Evolutionary conservation across 2,113 vertebrate genomes (phyloP).

Genomic region (Brachyistius frenatus): DNA sequence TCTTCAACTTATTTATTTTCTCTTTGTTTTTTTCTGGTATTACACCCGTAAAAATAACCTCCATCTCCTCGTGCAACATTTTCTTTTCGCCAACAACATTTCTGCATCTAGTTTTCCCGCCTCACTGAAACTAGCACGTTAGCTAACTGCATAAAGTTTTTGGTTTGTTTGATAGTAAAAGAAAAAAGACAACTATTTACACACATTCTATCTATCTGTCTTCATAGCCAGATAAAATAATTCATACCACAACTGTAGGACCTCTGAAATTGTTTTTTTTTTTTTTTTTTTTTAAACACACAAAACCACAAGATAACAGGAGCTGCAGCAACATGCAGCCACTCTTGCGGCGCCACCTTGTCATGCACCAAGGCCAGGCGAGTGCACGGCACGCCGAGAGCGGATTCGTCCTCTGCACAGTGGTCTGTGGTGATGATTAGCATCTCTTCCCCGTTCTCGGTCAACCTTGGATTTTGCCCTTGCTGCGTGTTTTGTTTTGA

Average conservation of each 20-base stretch:
- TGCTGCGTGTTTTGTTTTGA: conserved; percentile 67
- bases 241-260: background rate
- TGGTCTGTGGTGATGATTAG: conserved; percentile 23
- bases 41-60: no score
- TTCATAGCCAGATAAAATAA: background rate
- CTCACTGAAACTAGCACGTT: background rate
- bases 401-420: background rate
- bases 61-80: no score
- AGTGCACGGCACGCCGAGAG: background rate
- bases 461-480: conserved; percentile 18
- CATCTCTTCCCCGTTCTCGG: conserved; percentile 11
- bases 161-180: background rate
- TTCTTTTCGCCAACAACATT: no score
- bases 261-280: background rate
- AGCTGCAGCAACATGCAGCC: conserved; percentile 7
- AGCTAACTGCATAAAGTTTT: no score
- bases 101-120: no score
- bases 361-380: conserved; percentile 2
- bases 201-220: no score
- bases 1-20: no score
- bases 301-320: background rate
- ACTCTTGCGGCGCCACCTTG: background rate
- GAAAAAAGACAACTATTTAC: background rate
- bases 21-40: no score
- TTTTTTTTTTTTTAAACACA: background rate